Evolutionary conservation across 2,113 vertebrate species (phyloP).

Genomic region (Dipodomys merriami): DNA sequence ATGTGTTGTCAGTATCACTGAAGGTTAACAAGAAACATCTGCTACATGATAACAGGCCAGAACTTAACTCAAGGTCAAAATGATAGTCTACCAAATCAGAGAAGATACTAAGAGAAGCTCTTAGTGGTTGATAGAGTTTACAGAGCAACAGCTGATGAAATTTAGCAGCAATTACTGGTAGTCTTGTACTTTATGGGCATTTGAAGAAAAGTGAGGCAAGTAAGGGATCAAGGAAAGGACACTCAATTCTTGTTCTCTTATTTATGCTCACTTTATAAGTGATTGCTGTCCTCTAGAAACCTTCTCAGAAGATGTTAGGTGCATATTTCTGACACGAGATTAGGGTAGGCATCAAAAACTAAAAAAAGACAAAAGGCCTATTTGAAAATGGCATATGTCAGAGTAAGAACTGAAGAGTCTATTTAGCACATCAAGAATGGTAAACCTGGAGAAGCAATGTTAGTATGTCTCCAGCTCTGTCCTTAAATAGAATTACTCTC

Average conservation of each 20-base stretch:
- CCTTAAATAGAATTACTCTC: neutral
- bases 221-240: constrained; percentile 5
- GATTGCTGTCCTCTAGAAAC: neutral
- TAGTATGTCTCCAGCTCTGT: neutral
- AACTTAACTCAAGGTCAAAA: neutral
- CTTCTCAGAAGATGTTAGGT: neutral
- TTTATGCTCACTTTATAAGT: neutral
- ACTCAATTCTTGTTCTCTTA: neutral
- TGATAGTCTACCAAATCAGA: neutral
- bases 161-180: neutral
- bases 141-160: neutral
- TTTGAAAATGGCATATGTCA: neutral
- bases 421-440: neutral
- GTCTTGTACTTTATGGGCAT: neutral
- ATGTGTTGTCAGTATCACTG: neutral
- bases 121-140: neutral
- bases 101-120: neutral
- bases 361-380: neutral
- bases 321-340: neutral
- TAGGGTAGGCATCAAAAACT: neutral
- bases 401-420: neutral
- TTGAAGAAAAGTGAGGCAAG: neutral
- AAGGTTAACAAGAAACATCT: neutral
- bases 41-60: neutral
- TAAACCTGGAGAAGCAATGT: neutral